phyloP scores from a whole-genome alignment of 2,888 invertebrate genomes.

The Chaetogeoica ovagalla region DNA sequence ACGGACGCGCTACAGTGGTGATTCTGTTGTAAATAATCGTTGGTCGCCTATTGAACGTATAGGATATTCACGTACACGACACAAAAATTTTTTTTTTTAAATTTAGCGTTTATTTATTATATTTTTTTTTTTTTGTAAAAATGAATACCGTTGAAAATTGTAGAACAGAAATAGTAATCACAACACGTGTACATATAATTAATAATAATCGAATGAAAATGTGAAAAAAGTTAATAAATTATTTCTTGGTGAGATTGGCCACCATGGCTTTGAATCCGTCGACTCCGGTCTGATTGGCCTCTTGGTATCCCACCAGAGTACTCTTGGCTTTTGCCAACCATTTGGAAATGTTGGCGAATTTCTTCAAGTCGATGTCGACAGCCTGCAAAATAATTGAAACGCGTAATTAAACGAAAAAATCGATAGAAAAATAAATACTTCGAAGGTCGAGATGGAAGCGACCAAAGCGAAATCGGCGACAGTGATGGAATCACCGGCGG shows the following conservation, averaged over 20 bases:
- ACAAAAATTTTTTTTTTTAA: not conserved
- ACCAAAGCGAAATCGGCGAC: conserved; percentile 76
- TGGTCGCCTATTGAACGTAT: no score
- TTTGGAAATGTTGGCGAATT: conserved; percentile 69
- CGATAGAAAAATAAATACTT: conserved; percentile 60
- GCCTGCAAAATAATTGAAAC: conserved; percentile 57
- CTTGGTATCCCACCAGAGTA: conserved; percentile 65
- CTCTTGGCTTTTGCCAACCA: conserved; percentile 67
- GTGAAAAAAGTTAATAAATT: not conserved
- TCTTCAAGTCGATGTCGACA: conserved; percentile 68
- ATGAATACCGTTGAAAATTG: not conserved
- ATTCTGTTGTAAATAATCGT: no score
- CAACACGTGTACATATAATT: not conserved
- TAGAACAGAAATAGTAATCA: not conserved
- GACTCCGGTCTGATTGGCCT: conserved; percentile 58
- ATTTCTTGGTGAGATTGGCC: conserved; percentile 55
- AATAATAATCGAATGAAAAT: not conserved
- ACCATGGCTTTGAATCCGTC: conserved; percentile 56
- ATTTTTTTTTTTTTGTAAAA: not conserved
- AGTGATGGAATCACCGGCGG: conserved; percentile 73
- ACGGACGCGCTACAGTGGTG: no score
- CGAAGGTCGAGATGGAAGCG: conserved; percentile 71
- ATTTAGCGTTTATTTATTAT: not conserved
- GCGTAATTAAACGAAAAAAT: no score
- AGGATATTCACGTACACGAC: no score